phyloP scores from a whole-genome alignment of 2,888 invertebrate species.

The Phengaris alcon region DNA sequence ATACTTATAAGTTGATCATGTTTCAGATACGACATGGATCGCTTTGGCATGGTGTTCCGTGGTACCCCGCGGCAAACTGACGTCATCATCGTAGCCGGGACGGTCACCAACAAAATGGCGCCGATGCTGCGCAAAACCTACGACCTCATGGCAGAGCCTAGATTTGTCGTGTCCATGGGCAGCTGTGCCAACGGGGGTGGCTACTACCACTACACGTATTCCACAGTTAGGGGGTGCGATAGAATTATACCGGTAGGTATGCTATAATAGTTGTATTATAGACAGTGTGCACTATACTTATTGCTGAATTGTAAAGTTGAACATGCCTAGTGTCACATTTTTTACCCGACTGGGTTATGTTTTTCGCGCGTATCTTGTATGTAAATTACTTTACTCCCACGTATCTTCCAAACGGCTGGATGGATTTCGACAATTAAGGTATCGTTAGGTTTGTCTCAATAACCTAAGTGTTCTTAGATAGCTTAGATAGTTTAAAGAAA shows the following conservation, averaged over 20 bases:
- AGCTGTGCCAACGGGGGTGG: slow-evolving; percentile 99
- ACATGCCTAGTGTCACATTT: too few species aligned
- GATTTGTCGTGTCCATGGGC: slow-evolving; percentile 99
- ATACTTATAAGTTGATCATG: background rate
- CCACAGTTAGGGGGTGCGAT: slow-evolving; percentile 86
- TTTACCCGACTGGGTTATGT: too few species aligned
- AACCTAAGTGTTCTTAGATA: too few species aligned
- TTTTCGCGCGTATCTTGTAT: too few species aligned
- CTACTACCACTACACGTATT: slow-evolving; percentile 99
- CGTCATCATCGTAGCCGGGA: slow-evolving; percentile 98
- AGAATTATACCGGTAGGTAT: slow-evolving; percentile 67
- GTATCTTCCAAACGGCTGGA: too few species aligned
- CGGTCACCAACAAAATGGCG: slow-evolving; percentile 99
- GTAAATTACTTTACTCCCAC: too few species aligned
- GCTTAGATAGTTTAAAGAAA: too few species aligned
- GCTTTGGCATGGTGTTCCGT: slow-evolving; percentile 96
- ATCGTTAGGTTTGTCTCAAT: too few species aligned
- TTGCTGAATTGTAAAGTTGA: too few species aligned
- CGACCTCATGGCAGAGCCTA: slow-evolving; percentile 97
- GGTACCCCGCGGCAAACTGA: slow-evolving; percentile 98
- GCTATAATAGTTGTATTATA: background rate
- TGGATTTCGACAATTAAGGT: too few species aligned
- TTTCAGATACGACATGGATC: slow-evolving; percentile 95
- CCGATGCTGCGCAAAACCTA: slow-evolving; percentile 96
- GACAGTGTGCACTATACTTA: background rate